Conservation (phyloP, 2,113 vertebrate genomes). For the Tringa solitaria region DNA sequence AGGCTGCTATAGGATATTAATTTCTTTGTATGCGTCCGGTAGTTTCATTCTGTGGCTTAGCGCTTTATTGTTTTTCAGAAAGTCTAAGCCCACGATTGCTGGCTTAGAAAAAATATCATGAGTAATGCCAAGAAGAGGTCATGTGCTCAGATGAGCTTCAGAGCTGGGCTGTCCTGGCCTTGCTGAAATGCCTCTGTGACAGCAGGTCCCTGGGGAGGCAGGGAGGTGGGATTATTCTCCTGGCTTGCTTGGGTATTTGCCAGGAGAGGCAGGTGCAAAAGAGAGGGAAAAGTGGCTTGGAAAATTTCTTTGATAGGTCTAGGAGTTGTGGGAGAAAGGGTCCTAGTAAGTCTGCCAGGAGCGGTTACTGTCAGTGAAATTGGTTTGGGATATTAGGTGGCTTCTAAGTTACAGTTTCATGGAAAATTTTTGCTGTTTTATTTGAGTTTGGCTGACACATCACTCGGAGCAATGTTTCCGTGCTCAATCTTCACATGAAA, state of each 20-base stretch:
- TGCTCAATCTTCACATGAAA: not conserved
- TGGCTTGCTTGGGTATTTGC: not conserved
- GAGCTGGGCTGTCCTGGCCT: not conserved
- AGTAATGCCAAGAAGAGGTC: not conserved
- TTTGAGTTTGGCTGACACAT: not conserved
- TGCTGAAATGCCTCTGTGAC: not conserved
- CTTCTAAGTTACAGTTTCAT: not conserved
- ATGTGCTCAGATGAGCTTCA: not conserved
- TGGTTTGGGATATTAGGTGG: not conserved
- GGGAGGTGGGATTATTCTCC: not conserved
- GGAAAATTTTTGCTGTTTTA: not conserved
- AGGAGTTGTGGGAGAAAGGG: not conserved
- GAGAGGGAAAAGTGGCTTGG: not conserved
- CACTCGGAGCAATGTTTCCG: not conserved
- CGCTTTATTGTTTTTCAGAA: not conserved
- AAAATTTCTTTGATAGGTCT: not conserved
- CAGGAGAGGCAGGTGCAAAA: not conserved
- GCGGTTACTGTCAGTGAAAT: not conserved
- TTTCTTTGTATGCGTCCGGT: not conserved
- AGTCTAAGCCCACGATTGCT: not conserved
- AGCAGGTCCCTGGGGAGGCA: not conserved
- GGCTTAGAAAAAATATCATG: not conserved
- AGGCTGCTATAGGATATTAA: not conserved
- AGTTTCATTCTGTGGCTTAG: not conserved
- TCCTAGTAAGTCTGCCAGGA: no score